Percentiles rank a stretch among this genome's conserved stretches.
These are phyloP conservation scores for Danaus chrysippus DNA, from an alignment of 2,888 invertebrate genomes.

Conservation along the genomic window DNA sequence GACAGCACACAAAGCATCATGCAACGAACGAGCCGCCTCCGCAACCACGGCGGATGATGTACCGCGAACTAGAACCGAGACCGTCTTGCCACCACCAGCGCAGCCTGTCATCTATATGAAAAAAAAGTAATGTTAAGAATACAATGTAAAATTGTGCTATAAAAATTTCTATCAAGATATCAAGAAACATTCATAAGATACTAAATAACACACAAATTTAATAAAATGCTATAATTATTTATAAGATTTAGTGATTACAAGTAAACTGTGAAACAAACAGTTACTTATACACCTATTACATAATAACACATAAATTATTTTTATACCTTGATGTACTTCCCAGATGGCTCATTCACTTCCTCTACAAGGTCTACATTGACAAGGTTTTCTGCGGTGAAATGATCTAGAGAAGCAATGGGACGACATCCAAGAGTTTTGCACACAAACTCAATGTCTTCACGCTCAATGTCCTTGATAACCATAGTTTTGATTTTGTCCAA, in stretches of 20 bases:
- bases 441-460: constrained; percentile 98
- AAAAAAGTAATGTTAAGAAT: too few species aligned
- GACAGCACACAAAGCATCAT: constrained; percentile 94
- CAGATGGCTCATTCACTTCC: constrained; percentile 92
- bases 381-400: constrained; percentile 95
- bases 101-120: constrained; percentile 87
- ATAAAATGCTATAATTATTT: too few species aligned
- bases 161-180: too few species aligned
- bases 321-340: constrained; percentile 91
- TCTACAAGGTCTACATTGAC: constrained; percentile 96
- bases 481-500: constrained; percentile 99
- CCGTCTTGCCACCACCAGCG: constrained; percentile 91
- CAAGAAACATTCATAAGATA: too few species aligned
- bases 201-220: too few species aligned
- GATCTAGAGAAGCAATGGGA: constrained; percentile 99
- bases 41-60: constrained; percentile 92
- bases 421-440: constrained; percentile 96
- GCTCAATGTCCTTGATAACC: constrained; percentile 98
- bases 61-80: constrained; percentile 93
- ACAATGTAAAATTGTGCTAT: too few species aligned
- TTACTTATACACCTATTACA: too few species aligned
- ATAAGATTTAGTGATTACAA: too few species aligned
- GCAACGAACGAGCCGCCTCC: constrained; percentile 93
- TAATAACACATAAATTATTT: background rate
- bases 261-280: too few species aligned